Percentiles rank a stretch among this genome's conserved stretches.
Evolutionary conservation across 2,888 invertebrate species (phyloP).

Genomic region (Dryadula phaetusa): DNA sequence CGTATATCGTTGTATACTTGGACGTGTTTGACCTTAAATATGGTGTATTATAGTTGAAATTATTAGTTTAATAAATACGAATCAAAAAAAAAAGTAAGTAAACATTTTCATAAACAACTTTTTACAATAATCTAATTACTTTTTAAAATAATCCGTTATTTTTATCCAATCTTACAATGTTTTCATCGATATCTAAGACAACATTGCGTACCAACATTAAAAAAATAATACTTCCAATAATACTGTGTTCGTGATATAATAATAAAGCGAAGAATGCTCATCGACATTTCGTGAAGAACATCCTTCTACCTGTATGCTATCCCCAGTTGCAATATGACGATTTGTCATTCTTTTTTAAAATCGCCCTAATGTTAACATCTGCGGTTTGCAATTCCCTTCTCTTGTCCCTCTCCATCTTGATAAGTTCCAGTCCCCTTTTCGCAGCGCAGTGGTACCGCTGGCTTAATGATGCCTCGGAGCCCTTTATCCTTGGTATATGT

Average conservation of each 20-base stretch:
- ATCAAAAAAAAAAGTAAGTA: too few relatives aligned
- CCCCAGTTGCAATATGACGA: conserved; percentile 81
- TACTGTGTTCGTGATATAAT: conserved; percentile 41
- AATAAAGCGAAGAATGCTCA: conserved; percentile 70
- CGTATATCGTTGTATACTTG: neutral
- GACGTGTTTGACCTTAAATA: too few relatives aligned
- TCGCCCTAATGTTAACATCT: conserved; percentile 66
- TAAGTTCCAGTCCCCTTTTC: conserved; percentile 85
- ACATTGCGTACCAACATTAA: conserved; percentile 6
- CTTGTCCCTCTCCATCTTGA: conserved; percentile 83
- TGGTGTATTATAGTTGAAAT: too few relatives aligned
- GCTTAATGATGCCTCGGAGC: conserved; percentile 87
- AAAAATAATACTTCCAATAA: conserved; percentile 41
- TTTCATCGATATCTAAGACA: neutral
- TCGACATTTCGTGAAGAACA: conserved; percentile 78
- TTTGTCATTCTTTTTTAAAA: conserved; percentile 71
- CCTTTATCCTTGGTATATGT: conserved; percentile 88
- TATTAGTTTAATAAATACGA: too few relatives aligned
- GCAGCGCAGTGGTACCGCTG: conserved; percentile 88
- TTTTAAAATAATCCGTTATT: too few relatives aligned
- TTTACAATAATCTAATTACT: too few relatives aligned
- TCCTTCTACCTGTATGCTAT: conserved; percentile 83
- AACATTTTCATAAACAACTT: too few relatives aligned
- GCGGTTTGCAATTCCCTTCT: conserved; percentile 73
- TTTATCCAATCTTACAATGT: too few relatives aligned